Conservation (phyloP, 2,888 invertebrate genomes). For the Macrosoma leucophasiata region DNA sequence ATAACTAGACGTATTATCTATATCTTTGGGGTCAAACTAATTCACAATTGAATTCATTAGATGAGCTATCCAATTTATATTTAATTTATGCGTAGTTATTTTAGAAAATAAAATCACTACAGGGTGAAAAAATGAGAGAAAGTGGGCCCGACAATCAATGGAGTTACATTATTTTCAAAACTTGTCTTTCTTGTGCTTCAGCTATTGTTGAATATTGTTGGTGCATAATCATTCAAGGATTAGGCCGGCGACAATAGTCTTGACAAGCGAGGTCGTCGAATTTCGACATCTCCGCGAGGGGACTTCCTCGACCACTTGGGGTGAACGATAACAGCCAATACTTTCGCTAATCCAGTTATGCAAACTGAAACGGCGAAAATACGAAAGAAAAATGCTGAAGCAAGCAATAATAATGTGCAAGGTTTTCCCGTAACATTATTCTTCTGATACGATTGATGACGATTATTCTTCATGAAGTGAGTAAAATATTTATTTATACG, state of each 20-base stretch:
- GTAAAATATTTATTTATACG: too few relatives aligned
- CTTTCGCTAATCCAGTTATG: background rate
- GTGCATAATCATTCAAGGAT: slow-evolving; percentile 62
- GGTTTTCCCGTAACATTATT: slow-evolving; percentile 3
- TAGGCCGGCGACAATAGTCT: slow-evolving; percentile 50
- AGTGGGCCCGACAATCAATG: slow-evolving; percentile 49
- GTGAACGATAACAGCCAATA: slow-evolving; percentile 28
- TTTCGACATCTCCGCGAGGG: slow-evolving; percentile 50
- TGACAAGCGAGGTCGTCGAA: slow-evolving; percentile 49
- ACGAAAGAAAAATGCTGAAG: too few relatives aligned
- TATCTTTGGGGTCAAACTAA: too few relatives aligned
- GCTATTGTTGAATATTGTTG: slow-evolving; percentile 47
- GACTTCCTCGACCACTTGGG: slow-evolving; percentile 38
- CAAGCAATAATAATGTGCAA: too few relatives aligned
- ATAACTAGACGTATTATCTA: too few relatives aligned
- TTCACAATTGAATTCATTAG: slow-evolving; percentile 45
- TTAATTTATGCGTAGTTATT: slow-evolving; percentile 31
- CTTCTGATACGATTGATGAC: too few relatives aligned
- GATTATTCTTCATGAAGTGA: too few relatives aligned
- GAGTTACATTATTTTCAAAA: slow-evolving; percentile 55
- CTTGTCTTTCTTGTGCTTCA: slow-evolving; percentile 53
- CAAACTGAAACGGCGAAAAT: too few relatives aligned
- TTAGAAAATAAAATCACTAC: slow-evolving; percentile 39
- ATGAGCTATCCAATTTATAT: slow-evolving; percentile 39
- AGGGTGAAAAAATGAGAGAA: slow-evolving; percentile 52